Conservation (phyloP, 1,140 invertebrate species). For the Brachionus koreanus region DNA sequence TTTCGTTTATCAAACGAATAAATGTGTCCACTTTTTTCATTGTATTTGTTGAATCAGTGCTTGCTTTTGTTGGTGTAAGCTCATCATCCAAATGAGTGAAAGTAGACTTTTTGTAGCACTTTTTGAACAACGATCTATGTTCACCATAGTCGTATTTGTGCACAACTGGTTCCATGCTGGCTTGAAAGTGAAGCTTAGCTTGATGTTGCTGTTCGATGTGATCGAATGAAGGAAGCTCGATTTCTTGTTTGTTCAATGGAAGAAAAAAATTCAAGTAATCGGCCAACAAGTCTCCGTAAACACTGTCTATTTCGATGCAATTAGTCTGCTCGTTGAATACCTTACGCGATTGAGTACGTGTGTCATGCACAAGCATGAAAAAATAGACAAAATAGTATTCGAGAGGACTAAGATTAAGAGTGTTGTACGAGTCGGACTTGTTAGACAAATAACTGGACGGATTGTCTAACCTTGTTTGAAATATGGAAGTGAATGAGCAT, state of each 20-base stretch:
- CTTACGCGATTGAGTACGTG: not conserved
- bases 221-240: not conserved
- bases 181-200: not conserved
- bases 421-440: not conserved
- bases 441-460: not conserved
- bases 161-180: not conserved
- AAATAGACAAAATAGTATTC: not conserved
- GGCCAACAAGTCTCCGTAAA: not conserved
- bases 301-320: conserved; percentile 17
- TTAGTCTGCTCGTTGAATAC: not conserved
- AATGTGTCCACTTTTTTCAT: not conserved
- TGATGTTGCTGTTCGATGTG: not conserved
- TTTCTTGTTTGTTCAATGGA: not conserved
- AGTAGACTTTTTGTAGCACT: not conserved
- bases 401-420: not conserved
- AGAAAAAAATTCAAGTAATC: conserved; percentile 40
- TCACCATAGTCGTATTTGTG: not conserved
- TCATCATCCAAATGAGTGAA: not conserved
- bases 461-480: not conserved
- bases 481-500: not conserved
- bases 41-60: not conserved
- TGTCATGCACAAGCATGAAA: conserved; percentile 1
- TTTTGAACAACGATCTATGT: not conserved
- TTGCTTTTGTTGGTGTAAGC: not conserved
- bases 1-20: not conserved